Evolutionary conservation across 2,797 vertebrate species (phyloP), one percentile per base, ranked within the genome.

Genomic region (Tauraco hartlaubi): DNA sequence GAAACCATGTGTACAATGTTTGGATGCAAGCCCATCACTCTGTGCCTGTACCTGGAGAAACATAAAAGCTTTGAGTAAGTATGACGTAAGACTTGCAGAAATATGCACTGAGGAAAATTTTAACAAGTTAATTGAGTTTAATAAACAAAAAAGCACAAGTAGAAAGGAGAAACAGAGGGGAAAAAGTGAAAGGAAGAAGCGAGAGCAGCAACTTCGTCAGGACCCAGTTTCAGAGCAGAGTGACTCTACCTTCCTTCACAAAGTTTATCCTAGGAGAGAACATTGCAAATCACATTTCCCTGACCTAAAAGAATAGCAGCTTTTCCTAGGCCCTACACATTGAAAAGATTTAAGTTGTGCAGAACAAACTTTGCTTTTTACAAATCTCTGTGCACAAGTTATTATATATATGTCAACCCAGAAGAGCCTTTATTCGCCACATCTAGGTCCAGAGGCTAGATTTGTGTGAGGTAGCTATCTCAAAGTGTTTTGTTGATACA

Each of bases 361-460:
- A 76, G 44, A 83, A 69, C 41, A 96, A 95, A 94, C 93, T 93
- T 95, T 90, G 76, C 91, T 91, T 95, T 97, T 96, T 91, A 91
- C 85, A 90, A 84, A 79, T 84, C 73, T 79, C 72, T 48, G 12
- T 49, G 44, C 59, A 55, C 1, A 6, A 83, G 62, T 85, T 89
- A 68, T 59, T 68, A 54, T 69, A 11, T 21, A 85, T 88, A 90
- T 94, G 78, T 91, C 77, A 54, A 88, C 51, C 28, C 58, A 49
- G 94, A 92, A 89, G 90, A 94, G 44, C 80, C 44, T 92, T 78
- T 51, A 26, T 76, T 81, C 94, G 37, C 69, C 83, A 61, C 29
- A 1, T 33, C 61, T 51, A 64, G 56, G 71, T 62, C 69, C 29
- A 78, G 35, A 64, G 63, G 37, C 93, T 68, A 61, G 46, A 33